Evolutionary conservation across 2,113 vertebrate species (phyloP).

Genomic region (Myrmecophaga tridactyla): DNA sequence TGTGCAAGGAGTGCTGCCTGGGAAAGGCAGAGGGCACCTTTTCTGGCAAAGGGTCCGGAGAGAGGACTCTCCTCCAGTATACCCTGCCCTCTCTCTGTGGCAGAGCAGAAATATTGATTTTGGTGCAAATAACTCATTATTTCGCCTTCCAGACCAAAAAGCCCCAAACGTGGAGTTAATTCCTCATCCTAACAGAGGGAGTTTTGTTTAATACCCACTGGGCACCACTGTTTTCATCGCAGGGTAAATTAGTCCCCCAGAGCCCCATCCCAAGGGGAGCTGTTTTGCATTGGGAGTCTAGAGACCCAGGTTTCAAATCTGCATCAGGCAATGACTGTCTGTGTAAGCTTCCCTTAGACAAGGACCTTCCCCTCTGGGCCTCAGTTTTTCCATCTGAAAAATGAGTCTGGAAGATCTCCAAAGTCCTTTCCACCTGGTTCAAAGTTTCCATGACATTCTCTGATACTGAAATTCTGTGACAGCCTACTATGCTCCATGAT

Average conservation of each 20-base stretch:
- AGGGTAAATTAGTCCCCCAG: constrained; percentile 66
- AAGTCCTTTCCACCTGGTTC: background rate
- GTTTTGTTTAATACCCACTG: constrained; percentile 43
- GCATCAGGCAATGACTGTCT: background rate
- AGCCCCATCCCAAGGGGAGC: constrained; percentile 3
- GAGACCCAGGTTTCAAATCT: background rate
- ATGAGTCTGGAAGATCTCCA: background rate
- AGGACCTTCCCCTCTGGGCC: background rate
- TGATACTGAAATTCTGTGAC: background rate
- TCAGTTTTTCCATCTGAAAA: constrained; percentile 61
- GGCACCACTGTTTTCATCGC: constrained; percentile 53
- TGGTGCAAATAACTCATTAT: constrained; percentile 55
- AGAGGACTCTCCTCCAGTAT: background rate
- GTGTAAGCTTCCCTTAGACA: background rate
- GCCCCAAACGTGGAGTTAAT: constrained; percentile 35
- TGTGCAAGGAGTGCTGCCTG: background rate
- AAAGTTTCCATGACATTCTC: background rate
- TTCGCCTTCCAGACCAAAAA: constrained; percentile 32
- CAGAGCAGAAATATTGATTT: constrained; percentile 2
- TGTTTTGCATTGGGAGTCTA: background rate
- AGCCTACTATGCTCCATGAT: background rate
- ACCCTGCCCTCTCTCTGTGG: background rate
- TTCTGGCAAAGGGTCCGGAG: background rate
- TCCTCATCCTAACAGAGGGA: constrained; percentile 28
- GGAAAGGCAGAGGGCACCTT: background rate